Conservation (phyloP, 2,797 vertebrate genomes). For the Brachymystax lenok region DNA sequence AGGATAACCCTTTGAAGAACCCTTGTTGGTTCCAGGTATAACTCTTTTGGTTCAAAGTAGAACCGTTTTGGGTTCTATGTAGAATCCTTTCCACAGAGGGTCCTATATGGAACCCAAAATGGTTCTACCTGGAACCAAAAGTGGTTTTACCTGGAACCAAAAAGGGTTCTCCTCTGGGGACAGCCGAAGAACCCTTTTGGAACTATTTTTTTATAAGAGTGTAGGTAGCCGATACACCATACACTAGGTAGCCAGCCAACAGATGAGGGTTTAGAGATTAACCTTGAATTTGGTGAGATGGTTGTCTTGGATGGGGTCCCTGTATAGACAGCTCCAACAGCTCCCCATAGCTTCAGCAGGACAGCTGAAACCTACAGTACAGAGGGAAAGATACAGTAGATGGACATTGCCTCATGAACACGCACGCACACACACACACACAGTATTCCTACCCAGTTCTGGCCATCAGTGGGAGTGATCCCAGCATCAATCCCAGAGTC, state of each 20-base stretch:
- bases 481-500: constrained; percentile 79
- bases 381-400: background rate
- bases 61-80: too few relatives aligned
- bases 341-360: constrained; percentile 95
- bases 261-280: background rate
- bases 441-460: constrained; percentile 81
- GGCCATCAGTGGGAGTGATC: constrained; percentile 87
- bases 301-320: constrained; percentile 93
- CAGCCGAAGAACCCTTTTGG: too few relatives aligned
- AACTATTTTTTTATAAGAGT: too few relatives aligned
- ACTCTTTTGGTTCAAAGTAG: too few relatives aligned
- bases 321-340: constrained; percentile 97
- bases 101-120: too few relatives aligned
- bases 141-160: too few relatives aligned
- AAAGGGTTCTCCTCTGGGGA: too few relatives aligned
- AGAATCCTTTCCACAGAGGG: too few relatives aligned
- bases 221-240: too few relatives aligned
- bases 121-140: too few relatives aligned
- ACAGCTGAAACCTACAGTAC: constrained; percentile 78
- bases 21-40: too few relatives aligned
- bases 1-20: too few relatives aligned
- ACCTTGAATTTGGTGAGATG: constrained; percentile 99
- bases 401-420: background rate
- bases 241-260: background rate
- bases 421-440: background rate